Evolutionary conservation across 2,113 vertebrate genomes (phyloP).

Genomic region (Myotis brandtii): DNA sequence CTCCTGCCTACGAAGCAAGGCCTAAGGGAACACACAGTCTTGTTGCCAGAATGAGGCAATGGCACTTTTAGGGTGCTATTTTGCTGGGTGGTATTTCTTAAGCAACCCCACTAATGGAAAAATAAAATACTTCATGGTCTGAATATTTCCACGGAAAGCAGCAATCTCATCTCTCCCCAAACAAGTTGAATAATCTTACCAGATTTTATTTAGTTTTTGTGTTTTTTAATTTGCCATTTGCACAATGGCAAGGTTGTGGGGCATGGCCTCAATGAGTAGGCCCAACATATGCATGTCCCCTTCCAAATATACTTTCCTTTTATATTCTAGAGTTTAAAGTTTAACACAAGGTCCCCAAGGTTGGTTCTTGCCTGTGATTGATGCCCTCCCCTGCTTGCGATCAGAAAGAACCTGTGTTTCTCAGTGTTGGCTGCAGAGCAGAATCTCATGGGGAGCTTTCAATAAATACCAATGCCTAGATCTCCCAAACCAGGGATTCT

Average conservation of each 20-base stretch:
- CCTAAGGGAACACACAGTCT: conserved; percentile 72
- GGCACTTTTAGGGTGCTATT: conserved; percentile 64
- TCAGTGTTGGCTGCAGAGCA: not conserved
- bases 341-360: not conserved
- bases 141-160: not conserved
- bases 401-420: not conserved
- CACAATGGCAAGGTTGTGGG: not conserved
- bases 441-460: not conserved
- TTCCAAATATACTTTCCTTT: not conserved
- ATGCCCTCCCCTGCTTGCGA: not conserved
- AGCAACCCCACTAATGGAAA: conserved; percentile 16
- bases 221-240: not conserved
- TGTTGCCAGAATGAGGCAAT: conserved; percentile 72
- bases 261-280: not conserved
- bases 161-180: not conserved
- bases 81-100: conserved; percentile 36
- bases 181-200: not conserved
- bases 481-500: not conserved
- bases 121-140: not conserved
- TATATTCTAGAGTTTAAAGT: not conserved
- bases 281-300: fast-evolving
- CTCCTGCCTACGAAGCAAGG: conserved; percentile 70
- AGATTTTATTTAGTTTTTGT: not conserved
- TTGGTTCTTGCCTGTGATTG: not conserved
- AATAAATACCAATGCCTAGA: not conserved